Base-by-base conservation (phyloP, 2,113 vertebrate species). In the Oryzias curvinotus region DNA sequence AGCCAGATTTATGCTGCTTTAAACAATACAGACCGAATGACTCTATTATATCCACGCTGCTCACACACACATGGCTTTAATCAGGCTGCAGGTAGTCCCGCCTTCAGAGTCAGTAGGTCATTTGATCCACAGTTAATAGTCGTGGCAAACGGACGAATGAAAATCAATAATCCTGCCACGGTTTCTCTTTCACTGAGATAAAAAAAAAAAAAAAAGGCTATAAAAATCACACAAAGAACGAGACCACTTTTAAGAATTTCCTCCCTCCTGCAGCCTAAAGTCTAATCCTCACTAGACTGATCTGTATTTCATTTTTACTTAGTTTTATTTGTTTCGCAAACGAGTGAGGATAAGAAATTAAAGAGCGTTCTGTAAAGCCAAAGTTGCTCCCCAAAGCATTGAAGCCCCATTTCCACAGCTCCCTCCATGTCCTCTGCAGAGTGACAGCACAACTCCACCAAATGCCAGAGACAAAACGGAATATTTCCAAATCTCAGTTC, bases 161-260 rank as follows among this genome's bases (percentile, higher is more conserved):
- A 82, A 85, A 83, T 85, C 80, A 73, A 85, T 85, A 80, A 58
- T 68, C 68, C 60, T 66, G 26, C 44, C 50, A 62, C 74, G 75
- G 65, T 25, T 61, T 44, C 26, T 21, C 18, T 26, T 63, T 71
- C 45, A 28, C 62, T 16, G 28, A 80, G 42, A 45, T 51, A 51
- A 56, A 42, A 53, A n/a, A 47, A 8, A 44, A 48, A n/a, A n/a
- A n/a, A 21, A 52, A 46, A 30, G 25, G 50, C 17, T 53, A 56
- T 5, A 19, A 51, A 12, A 59, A 30, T 14, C 26, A 41, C 1
- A 26, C 53, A 25, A 43, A 19, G 41, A 42, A n/a, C 18, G 21
- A 53, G 47, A 60, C 26, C 43, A 18, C 62, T 59, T 57, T 41
- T 17, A 73, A 58, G 57, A 53, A 43, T 63, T 56, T 62, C 15